These are phyloP conservation scores for Actinopyga echinites DNA, from an alignment of 53 echinoderm and acorn worm species.

Conservation along the genomic window DNA sequence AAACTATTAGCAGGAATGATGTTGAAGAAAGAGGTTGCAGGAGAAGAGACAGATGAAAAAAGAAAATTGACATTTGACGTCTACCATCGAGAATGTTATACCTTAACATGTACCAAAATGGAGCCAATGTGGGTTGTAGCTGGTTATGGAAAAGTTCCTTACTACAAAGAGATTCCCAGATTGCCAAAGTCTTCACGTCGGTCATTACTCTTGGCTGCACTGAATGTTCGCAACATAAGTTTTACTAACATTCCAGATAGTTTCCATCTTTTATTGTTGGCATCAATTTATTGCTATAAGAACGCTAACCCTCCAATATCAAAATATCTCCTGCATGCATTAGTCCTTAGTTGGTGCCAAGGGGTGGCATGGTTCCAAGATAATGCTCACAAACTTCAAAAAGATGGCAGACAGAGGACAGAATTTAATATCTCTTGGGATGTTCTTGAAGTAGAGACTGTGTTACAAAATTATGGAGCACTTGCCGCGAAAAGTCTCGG, in stretches of 20 bases:
- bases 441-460: not conserved
- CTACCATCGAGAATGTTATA: not conserved
- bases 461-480: conserved; percentile 39
- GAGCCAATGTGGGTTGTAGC: conserved; percentile 27
- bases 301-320: not conserved
- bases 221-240: not conserved
- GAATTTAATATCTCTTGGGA: not conserved
- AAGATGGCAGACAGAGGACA: too few relatives aligned
- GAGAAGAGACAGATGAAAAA: not conserved
- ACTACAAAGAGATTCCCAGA: conserved; percentile 46
- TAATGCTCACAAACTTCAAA: too few relatives aligned
- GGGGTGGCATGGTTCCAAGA: not conserved
- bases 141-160: conserved; percentile 47
- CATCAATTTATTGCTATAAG: not conserved
- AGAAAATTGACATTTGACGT: not conserved
- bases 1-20: conserved; percentile 53
- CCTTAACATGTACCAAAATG: not conserved
- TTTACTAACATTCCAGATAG: not conserved
- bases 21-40: not conserved
- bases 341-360: not conserved
- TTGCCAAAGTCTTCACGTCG: conserved; percentile 36
- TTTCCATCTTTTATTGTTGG: not conserved
- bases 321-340: not conserved
- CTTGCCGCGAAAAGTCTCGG: not conserved
- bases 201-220: conserved; percentile 25